These are phyloP conservation scores for Antechinus stuartii DNA, from an alignment of 2,113 vertebrate genomes.

Conservation along the genomic window DNA sequence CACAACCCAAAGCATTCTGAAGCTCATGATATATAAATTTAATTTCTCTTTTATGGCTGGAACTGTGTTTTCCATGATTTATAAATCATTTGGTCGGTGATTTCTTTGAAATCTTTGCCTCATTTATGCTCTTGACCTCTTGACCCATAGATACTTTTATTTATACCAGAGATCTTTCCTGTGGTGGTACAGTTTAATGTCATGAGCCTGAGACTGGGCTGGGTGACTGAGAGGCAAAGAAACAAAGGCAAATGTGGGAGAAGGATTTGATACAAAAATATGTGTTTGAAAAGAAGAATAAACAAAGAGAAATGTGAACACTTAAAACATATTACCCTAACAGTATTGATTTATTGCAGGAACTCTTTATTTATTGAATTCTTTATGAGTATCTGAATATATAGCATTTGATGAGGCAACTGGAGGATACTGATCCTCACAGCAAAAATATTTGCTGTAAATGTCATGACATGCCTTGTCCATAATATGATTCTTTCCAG, in stretches of 20 bases:
- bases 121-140: constrained; percentile 77
- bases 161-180: constrained; percentile 80
- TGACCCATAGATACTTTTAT: constrained; percentile 81
- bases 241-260: constrained; percentile 69
- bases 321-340: constrained; percentile 60
- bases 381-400: constrained; percentile 79
- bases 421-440: constrained; percentile 84
- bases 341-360: constrained; percentile 80
- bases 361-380: constrained; percentile 82
- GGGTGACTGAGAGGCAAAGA: constrained; percentile 75
- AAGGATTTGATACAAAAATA: constrained; percentile 73
- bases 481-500: constrained; percentile 88
- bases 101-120: constrained; percentile 84
- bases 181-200: constrained; percentile 68
- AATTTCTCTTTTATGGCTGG: constrained; percentile 80
- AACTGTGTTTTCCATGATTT: constrained; percentile 76
- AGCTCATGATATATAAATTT: constrained; percentile 74
- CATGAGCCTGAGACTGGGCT: constrained; percentile 75
- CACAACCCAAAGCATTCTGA: constrained; percentile 77
- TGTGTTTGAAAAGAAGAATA: constrained; percentile 75
- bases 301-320: constrained; percentile 78
- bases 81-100: constrained; percentile 79
- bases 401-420: constrained; percentile 80
- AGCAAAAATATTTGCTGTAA: constrained; percentile 88
- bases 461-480: constrained; percentile 88